Percentiles rank a stretch among this genome's conserved stretches.
Evolutionary conservation across 1,140 invertebrate species (phyloP).

Genomic region (Drosophila guanche): DNA sequence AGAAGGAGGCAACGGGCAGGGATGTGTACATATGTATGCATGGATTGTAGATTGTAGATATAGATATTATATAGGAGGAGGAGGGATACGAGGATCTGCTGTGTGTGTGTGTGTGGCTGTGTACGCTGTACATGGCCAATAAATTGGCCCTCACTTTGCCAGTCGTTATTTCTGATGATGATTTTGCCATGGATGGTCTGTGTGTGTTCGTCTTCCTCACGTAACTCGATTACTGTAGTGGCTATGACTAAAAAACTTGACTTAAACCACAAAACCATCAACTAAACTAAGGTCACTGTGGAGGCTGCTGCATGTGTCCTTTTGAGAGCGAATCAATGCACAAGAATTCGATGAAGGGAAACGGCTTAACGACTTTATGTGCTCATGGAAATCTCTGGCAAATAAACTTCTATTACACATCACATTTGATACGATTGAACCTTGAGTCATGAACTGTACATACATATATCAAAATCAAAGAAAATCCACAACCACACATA

Average conservation of each 20-base stretch:
- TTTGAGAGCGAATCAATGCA: too few species aligned
- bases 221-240: constrained; percentile 43
- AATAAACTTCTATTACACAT: neutral
- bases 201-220: constrained; percentile 14
- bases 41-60: constrained; percentile 7
- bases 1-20: constrained; percentile 7
- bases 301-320: too few species aligned
- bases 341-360: too few species aligned
- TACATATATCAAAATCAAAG: constrained; percentile 12
- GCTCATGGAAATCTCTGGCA: neutral
- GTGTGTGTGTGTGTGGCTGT: constrained; percentile 36
- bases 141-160: constrained; percentile 59
- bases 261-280: constrained; percentile 2
- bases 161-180: constrained; percentile 33
- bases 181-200: constrained; percentile 10
- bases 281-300: too few species aligned
- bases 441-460: constrained; percentile 2
- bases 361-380: too few species aligned
- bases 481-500: constrained; percentile 20
- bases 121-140: constrained; percentile 51
- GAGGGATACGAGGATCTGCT: constrained; percentile 30
- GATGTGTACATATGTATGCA: constrained; percentile 21
- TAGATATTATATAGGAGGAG: constrained; percentile 43
- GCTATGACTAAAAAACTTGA: constrained; percentile 22
- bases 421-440: too few species aligned